Evolutionary conservation across 2,113 vertebrate species (phyloP), one percentile per base, ranked within the genome.

Genomic region (Pteronura brasiliensis): DNA sequence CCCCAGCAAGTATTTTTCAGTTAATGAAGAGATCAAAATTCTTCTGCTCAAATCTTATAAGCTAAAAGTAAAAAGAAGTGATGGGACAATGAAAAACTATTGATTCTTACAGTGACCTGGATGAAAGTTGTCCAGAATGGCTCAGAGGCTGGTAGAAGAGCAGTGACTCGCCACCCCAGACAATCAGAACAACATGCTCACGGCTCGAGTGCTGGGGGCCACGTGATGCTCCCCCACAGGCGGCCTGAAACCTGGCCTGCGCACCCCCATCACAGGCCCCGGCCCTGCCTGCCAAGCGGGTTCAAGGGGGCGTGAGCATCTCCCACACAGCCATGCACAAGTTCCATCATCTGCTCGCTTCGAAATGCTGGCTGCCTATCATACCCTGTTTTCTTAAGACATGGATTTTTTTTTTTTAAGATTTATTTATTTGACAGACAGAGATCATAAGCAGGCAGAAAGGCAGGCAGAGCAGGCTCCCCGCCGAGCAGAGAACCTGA

Each of bases 171-270:
- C n/a, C 15, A 44, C 42, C 87, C 49, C 15, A 42, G 15, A 72
- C 36, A 4, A 34, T 10, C 15, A 76, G 9, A 57, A 7, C 5
- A 27, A 4, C 17, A 20, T 3, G 11, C 4, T 44, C n/a, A 12
- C 21, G 18, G 67, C 59, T 15, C 0, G 2, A 1, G 31, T 1
- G 21, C 29, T 23, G 3, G n/a, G 42, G 20, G 44, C 14, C 4
- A 7, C 0, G 23, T 2, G 71, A 3, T 3, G 67, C 31, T 49
- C 7, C 21, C 12, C 29, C 7, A 11, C 1, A 4, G 71, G 77
- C 14, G 14, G 25, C 29, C 87, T 29, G 15, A 34, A 39, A 18
- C 5, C 42, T 29, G 81, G 27, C 29, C 6, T n/a, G 25, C 5
- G 15, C 52, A 65, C 34, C 55, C 34, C 1, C 7, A 20, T 29